Conservation (phyloP, 2,113 vertebrate genomes). For the Pipra filicauda region DNA sequence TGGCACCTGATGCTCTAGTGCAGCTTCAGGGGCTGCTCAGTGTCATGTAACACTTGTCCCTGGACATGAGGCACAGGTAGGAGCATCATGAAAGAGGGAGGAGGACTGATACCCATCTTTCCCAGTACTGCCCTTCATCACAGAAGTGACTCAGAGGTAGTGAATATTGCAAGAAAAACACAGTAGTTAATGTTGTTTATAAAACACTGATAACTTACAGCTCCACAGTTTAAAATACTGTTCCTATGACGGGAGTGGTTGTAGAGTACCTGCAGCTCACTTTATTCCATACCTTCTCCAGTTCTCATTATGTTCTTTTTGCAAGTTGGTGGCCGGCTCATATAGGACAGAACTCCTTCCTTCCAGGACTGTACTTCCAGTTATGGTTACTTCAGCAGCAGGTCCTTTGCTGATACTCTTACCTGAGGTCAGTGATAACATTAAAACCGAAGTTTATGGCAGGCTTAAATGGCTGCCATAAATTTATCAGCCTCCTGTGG, state of each 20-base stretch:
- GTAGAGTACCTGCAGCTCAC: neutral
- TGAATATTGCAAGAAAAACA: neutral
- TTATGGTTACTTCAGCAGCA: neutral
- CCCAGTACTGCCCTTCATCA: neutral
- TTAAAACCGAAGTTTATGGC: neutral
- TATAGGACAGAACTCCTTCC: neutral
- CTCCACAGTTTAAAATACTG: conserved; percentile 13
- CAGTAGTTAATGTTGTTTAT: conserved; percentile 59
- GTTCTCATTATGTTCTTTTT: neutral
- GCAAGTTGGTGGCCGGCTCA: neutral
- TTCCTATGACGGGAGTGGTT: neutral
- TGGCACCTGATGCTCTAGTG: neutral
- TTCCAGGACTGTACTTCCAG: neutral
- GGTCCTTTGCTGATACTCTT: neutral
- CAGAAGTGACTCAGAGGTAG: conserved; percentile 56
- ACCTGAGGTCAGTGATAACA: neutral
- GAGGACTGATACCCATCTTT: neutral
- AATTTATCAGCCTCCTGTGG: neutral
- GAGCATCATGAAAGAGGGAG: neutral
- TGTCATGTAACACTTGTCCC: neutral
- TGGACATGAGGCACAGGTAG: neutral
- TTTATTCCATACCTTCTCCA: neutral
- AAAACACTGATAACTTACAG: conserved; percentile 15
- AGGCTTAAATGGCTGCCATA: neutral
- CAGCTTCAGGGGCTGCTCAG: neutral